Percentiles rank a stretch among this genome's conserved stretches.
Evolutionary conservation across 2,113 vertebrate genomes (phyloP).

Genomic region (Nicator chloris): DNA sequence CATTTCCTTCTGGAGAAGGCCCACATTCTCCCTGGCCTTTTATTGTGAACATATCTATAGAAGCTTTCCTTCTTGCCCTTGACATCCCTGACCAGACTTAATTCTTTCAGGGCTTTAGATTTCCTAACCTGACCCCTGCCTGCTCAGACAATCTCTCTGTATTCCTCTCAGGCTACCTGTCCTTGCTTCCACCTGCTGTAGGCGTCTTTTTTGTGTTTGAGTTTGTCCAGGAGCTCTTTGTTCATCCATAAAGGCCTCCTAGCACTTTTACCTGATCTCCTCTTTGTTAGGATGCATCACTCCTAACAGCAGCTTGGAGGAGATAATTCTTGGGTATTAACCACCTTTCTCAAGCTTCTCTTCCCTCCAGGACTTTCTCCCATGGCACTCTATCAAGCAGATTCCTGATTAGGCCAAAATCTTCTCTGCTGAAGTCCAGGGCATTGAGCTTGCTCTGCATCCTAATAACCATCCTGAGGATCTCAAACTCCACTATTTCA

Average conservation of each 20-base stretch:
- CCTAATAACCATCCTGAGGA: neutral
- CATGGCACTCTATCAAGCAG: neutral
- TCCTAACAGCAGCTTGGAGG: neutral
- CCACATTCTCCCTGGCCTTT: neutral
- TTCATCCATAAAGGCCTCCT: neutral
- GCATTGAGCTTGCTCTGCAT: neutral
- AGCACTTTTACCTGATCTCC: neutral
- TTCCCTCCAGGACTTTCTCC: neutral
- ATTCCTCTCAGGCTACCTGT: neutral
- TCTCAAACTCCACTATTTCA: neutral
- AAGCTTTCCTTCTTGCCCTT: neutral
- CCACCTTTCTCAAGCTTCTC: neutral
- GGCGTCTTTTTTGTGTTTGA: neutral
- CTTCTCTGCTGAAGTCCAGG: neutral
- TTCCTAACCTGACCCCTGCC: neutral
- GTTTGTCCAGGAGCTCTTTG: neutral
- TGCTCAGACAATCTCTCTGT: neutral
- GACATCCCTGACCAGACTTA: neutral
- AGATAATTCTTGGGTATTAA: neutral
- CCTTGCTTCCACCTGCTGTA: neutral
- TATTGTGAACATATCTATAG: fast-evolving
- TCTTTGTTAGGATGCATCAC: neutral
- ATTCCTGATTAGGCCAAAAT: neutral
- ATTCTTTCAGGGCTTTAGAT: neutral
- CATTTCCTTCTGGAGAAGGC: neutral